Percentiles rank a stretch among this genome's conserved stretches.
These are phyloP conservation scores for Sus scrofa DNA, from an alignment of 2,113 vertebrate genomes.

Conservation along the genomic window T2T-Sscrofa CM000814.6:127545001-127545500, in stretches of 20 bases:
- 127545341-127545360: too few relatives aligned
- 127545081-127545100: neutral
- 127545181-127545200: too few relatives aligned
- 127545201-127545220: too few relatives aligned
- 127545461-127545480: neutral
- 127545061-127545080: neutral
- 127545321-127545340: too few relatives aligned
- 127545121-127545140: neutral
- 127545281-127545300: too few relatives aligned
- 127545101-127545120: neutral
- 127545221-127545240: too few relatives aligned
- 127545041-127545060: neutral
- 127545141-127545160: too few relatives aligned
- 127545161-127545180: too few relatives aligned
- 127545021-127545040: neutral
- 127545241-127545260: too few relatives aligned
- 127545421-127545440: neutral
- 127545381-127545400: neutral
- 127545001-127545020: neutral
- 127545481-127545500: neutral
- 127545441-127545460: neutral
- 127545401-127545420: neutral
- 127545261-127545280: too few relatives aligned
- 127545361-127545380: too few relatives aligned
- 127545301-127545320: too few relatives aligned